Percentiles rank a stretch among this genome's conserved stretches.
These are phyloP conservation scores for Clivina fossor DNA, from an alignment of 2,888 invertebrate species.

Conservation along the genomic window DNA sequence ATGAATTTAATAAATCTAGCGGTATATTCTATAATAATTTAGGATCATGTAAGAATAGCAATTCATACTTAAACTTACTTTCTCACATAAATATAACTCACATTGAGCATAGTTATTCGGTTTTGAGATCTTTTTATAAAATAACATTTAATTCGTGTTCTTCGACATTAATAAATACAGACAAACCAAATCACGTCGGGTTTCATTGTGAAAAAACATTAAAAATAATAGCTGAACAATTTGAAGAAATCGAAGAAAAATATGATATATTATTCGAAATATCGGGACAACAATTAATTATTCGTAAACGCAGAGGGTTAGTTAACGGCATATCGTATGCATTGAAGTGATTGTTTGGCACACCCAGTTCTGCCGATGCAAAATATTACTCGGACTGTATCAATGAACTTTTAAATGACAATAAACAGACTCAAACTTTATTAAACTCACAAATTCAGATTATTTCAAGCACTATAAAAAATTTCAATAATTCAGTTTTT, in stretches of 20 bases:
- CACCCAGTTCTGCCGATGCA: slow-evolving; percentile 32
- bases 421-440: slow-evolving; percentile 33
- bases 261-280: slow-evolving; percentile 2
- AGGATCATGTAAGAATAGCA: slow-evolving; percentile 1
- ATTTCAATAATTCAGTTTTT: slow-evolving; percentile 36
- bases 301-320: slow-evolving; percentile 28
- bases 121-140: background rate
- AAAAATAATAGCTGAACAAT: slow-evolving; percentile 5
- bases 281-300: background rate
- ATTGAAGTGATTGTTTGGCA: slow-evolving; percentile 36
- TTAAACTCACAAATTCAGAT: slow-evolving; percentile 39
- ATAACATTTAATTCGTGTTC: background rate
- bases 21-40: slow-evolving; percentile 23
- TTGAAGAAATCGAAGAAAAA: slow-evolving; percentile 10
- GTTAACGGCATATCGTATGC: slow-evolving; percentile 36
- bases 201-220: slow-evolving; percentile 12
- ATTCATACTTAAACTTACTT: slow-evolving; percentile 11
- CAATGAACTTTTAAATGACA: slow-evolving; percentile 30
- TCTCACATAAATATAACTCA: slow-evolving; percentile 19
- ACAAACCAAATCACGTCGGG: slow-evolving; percentile 2
- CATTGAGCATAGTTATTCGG: background rate
- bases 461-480: slow-evolving; percentile 35
- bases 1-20: slow-evolving; percentile 5
- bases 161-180: background rate
- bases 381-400: slow-evolving; percentile 32